Conservation (phyloP, 53 echinoderm and acorn worm species). For the Actinopyga echinites region DNA sequence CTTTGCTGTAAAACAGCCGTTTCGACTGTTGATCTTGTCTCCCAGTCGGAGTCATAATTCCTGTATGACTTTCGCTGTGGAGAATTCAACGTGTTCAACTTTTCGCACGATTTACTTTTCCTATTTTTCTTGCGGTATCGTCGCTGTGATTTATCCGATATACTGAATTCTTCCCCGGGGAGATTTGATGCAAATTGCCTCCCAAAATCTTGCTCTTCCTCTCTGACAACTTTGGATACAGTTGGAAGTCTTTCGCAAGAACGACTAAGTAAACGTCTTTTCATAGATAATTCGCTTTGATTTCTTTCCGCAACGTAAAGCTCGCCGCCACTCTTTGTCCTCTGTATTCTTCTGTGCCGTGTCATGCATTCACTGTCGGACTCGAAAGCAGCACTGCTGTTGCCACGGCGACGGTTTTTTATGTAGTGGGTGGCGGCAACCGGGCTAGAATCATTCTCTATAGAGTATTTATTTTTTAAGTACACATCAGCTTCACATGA, state of each 20-base stretch:
- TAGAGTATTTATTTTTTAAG: slow-evolving; percentile 1
- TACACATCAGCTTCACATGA: neutral
- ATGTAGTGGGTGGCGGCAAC: neutral
- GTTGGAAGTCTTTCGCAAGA: slow-evolving; percentile 15
- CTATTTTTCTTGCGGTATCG: slow-evolving; percentile 36
- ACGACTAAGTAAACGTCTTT: slow-evolving; percentile 25
- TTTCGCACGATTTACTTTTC: slow-evolving; percentile 29
- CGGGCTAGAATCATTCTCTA: neutral
- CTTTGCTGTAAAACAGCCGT: slow-evolving; percentile 12
- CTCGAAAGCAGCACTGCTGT: neutral
- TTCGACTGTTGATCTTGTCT: slow-evolving; percentile 9
- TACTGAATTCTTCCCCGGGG: neutral
- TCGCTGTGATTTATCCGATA: slow-evolving; percentile 19
- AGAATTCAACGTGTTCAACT: slow-evolving; percentile 15
- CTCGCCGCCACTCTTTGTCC: slow-evolving; percentile 30
- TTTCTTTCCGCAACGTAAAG: neutral
- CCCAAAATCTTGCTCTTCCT: slow-evolving; percentile 13
- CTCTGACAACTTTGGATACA: neutral
- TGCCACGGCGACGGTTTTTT: neutral
- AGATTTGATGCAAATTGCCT: neutral
- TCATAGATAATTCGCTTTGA: neutral
- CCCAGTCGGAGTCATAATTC: slow-evolving; percentile 39
- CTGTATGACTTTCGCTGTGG: slow-evolving; percentile 27
- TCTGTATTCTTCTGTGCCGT: neutral
- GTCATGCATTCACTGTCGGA: slow-evolving; percentile 31